Evolutionary conservation across 2,797 vertebrate species (phyloP), one percentile per base, ranked within the genome.

Genomic region (Ataeniobius toweri): DNA sequence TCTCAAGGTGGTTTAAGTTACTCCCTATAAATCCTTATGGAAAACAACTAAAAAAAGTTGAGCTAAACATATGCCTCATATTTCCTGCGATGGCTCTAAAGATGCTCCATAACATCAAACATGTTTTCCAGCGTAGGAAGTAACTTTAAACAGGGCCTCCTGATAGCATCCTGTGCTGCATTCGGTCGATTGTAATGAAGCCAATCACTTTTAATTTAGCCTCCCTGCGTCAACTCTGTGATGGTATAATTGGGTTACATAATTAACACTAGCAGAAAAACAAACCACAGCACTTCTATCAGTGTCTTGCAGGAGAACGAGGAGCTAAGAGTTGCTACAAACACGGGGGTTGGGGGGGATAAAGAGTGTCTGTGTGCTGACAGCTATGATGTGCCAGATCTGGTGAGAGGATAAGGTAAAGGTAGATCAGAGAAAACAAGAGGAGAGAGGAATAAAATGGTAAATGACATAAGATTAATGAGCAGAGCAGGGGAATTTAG

Each of bases 201-300:
- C 91, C 92, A 88, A 92, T 94, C 91, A 90, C 91, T 93, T 94
- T 93, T 92, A 91, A 92, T 94, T 94, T 92, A 90, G 88, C 85
- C 82, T 89, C 82, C 74, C 88, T 83, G 87, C 82, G 70, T 92
- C 93, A 91, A 82, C 87, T 82, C 82, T 89, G 83, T 91, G 89
- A 94, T 92, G 90, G 88, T 92, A 82, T 94, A 94, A 94, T 94
- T 94, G 91, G 92, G 91, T 94, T 93, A 93, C 92, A 91, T 93
- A 93, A 94, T 94, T 93, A 94, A 92, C 90, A 89, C 90, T 82
- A 82, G 90, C 93, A 88, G 88, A 88, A 93, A 94, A 94, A 93
- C 88, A 94, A 93, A 91, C 86, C 46, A 16, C 85, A 74, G 76
- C 81, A 75, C 82, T 88, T 92, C 87, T 90, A 89, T 92, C 89